Base-by-base conservation (phyloP, 2,888 invertebrate genomes). In the Tricholauxania praeusta region DNA sequence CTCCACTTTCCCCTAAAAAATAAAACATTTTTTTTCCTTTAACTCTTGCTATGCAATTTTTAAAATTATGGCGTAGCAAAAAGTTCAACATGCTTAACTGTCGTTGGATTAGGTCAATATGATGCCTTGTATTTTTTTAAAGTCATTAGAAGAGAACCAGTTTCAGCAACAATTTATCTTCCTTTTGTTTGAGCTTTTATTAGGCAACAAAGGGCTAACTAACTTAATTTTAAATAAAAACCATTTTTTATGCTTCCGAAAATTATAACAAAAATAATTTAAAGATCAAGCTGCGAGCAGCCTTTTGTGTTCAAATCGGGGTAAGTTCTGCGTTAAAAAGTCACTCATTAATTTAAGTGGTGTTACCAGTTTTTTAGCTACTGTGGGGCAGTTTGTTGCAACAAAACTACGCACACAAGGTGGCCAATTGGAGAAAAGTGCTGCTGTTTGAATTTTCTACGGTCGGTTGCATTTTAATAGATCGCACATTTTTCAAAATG, bases 171-270 rank as follows among this genome's bases (percentile, higher is more conserved):
- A n/a, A 67, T 67, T 67, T 57, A 67, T 67, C 67, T 67, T 67
- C 47, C 49, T 48, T 49, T 64, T 64, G 64, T 64, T 64, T 49
- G 15, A 55, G 55, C 47, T 67, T 52, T 48, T 48, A 14, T 15
- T 28, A 51, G 64, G 28, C 64, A 64, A 51, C 64, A 39, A 39
- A 39, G 39, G 12, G 32, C 47, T 15, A 17, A n/a, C 39, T 39
- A 39, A 10, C 19, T 19, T 12, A n/a, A 52, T 67, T 39, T 55
- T 55, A 39, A 15, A 19, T 47, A 47, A 53, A 67, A 67, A 55
- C 55, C 39, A 10, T 67, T 64, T 64, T 67, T 57, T 47, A 67
- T 57, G 67, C 67, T 67, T 55, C 67, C 67, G 67, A 67, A 67
- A 67, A 67, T 67, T 67, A 67, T 67, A 55, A 55, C 67, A 47